These are phyloP conservation scores for Tauraco hartlaubi DNA, from an alignment of 2,797 vertebrate genomes.

Conservation along the genomic window DNA sequence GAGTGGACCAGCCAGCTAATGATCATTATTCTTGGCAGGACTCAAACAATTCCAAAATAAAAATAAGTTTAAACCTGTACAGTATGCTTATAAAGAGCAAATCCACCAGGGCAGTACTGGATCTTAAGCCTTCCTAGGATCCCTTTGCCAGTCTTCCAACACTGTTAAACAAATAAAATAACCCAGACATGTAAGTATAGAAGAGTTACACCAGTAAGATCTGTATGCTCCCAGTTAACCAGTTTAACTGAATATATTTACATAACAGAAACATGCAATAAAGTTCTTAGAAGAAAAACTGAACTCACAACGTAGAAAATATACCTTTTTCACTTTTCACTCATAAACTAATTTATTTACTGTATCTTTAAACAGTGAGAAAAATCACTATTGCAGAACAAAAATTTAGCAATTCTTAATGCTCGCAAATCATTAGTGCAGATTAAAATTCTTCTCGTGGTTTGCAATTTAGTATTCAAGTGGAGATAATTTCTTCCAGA, in stretches of 20 bases:
- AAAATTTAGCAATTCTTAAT: slow-evolving; percentile 20
- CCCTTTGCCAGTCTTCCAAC: neutral
- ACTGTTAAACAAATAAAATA: neutral
- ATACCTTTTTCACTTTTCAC: neutral
- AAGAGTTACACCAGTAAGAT: neutral
- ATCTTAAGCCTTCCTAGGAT: neutral
- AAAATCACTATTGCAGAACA: neutral
- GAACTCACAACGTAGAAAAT: neutral
- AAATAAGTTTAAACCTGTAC: neutral
- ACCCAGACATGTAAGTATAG: neutral
- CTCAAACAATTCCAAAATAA: neutral
- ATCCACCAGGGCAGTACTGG: neutral
- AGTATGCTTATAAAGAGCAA: neutral
- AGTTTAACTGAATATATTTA: neutral
- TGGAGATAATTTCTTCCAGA: neutral
- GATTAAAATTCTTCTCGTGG: slow-evolving; percentile 29
- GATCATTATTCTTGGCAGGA: slow-evolving; percentile 28
- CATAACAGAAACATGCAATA: neutral
- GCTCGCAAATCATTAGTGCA: neutral
- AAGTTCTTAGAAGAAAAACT: neutral
- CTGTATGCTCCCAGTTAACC: neutral
- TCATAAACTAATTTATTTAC: neutral
- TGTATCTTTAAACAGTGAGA: neutral
- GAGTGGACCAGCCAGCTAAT: slow-evolving; percentile 14
- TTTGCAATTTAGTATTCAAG: neutral